Percentiles rank a stretch among this genome's conserved stretches.
Conservation (phyloP, 1,140 invertebrate species). For the Drosophila ambigua region DNA sequence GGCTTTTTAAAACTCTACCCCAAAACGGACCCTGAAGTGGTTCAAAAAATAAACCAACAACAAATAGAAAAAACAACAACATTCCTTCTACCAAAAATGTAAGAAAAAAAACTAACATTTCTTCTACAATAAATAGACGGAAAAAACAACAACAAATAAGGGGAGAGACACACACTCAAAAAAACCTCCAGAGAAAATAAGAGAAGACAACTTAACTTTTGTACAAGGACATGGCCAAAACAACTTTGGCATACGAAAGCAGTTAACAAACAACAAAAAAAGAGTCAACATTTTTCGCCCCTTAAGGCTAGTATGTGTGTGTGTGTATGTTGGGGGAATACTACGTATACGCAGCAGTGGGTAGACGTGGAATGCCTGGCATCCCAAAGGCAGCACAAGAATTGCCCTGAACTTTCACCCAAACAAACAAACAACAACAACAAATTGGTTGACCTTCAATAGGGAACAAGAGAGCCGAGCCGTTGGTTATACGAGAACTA, state of each 20-base stretch:
- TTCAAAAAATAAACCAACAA: constrained; percentile 22
- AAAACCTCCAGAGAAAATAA: neutral
- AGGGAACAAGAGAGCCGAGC: neutral
- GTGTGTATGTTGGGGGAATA: constrained; percentile 4
- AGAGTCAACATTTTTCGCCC: no score
- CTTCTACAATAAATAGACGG: no score
- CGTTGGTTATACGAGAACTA: no score
- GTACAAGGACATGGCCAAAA: constrained; percentile 12
- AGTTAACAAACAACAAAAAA: constrained; percentile 16
- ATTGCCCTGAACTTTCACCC: constrained; percentile 26
- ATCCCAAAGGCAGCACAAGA: neutral
- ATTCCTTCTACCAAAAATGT: constrained; percentile 1
- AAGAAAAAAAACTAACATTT: no score
- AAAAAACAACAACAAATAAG: no score
- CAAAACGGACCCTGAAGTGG: constrained; percentile 2
- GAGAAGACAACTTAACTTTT: constrained; percentile 10
- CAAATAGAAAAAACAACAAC: constrained; percentile 13
- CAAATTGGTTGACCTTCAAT: constrained; percentile 20
- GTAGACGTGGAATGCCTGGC: neutral
- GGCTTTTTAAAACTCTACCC: constrained; percentile 14
- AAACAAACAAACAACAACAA: neutral
- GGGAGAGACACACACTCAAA: no score
- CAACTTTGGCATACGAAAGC: constrained; percentile 35
- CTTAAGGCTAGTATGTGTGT: no score
- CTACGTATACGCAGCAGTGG: neutral